Evolutionary conservation across 2,888 invertebrate genomes (phyloP).

Genomic region (Calephelis perditalis): DNA sequence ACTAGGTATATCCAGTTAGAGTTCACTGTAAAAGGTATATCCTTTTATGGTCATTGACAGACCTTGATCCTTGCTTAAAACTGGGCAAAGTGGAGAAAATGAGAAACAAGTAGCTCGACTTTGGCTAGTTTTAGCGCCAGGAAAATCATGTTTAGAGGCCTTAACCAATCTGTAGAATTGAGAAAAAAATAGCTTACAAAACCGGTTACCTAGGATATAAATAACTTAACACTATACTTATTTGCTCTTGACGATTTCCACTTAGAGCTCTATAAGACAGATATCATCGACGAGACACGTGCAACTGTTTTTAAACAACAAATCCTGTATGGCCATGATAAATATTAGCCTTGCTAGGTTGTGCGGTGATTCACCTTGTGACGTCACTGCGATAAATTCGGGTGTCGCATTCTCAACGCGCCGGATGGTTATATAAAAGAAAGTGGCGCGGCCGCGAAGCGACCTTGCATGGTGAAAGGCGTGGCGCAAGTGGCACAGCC

Average conservation of each 20-base stretch:
- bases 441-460: constrained; percentile 72
- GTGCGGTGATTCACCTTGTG: constrained; percentile 62
- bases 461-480: constrained; percentile 76
- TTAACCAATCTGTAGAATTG: no score
- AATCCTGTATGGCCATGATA: constrained; percentile 21
- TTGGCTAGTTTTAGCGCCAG: no score
- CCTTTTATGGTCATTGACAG: no score
- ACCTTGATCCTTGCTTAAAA: no score
- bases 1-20: no score
- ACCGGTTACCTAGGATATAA: no score
- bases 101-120: no score
- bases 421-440: constrained; percentile 69
- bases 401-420: constrained; percentile 63
- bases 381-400: constrained; percentile 70
- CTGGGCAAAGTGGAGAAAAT: no score
- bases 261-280: constrained; percentile 16
- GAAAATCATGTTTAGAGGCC: no score
- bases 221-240: no score
- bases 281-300: constrained; percentile 20
- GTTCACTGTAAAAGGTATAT: no score
- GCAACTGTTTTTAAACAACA: constrained; percentile 20
- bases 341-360: constrained; percentile 25
- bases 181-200: no score
- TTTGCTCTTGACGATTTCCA: neutral
- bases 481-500: constrained; percentile 70